phyloP scores from a whole-genome alignment of 1,140 invertebrate genomes.

The Sesamia nonagrioides region DNA sequence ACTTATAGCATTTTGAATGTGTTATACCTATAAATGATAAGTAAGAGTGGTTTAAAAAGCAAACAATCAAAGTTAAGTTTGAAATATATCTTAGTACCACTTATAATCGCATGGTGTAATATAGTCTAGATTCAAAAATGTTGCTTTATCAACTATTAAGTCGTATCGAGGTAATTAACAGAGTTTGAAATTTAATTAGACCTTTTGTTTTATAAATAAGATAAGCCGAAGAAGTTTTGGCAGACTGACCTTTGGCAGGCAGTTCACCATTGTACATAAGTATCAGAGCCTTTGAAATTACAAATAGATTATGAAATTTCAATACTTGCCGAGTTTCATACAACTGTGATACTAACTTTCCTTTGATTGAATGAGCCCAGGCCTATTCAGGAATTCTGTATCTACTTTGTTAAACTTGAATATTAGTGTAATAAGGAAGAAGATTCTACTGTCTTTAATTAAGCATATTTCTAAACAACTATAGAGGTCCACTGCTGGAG shows the following conservation, averaged over 20 bases:
- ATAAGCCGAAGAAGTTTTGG: slow-evolving; percentile 67
- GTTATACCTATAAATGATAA: too few relatives aligned
- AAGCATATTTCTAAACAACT: too few relatives aligned
- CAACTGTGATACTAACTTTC: slow-evolving; percentile 30
- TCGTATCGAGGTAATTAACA: slow-evolving; percentile 60
- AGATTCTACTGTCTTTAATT: too few relatives aligned
- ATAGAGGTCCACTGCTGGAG: too few relatives aligned
- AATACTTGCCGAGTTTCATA: slow-evolving; percentile 46
- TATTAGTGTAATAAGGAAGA: too few relatives aligned
- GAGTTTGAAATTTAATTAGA: slow-evolving; percentile 71
- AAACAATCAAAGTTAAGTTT: too few relatives aligned
- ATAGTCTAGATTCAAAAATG: slow-evolving; percentile 21
- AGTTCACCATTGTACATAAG: slow-evolving; percentile 33
- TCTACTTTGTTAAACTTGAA: too few relatives aligned
- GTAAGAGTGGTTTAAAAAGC: too few relatives aligned
- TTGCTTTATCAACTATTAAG: slow-evolving; percentile 54
- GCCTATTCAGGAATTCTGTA: too few relatives aligned
- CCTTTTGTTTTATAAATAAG: slow-evolving; percentile 70
- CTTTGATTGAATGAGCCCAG: background rate
- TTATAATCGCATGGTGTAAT: background rate
- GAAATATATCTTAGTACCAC: too few relatives aligned
- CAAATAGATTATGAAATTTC: slow-evolving; percentile 58
- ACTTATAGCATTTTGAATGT: too few relatives aligned
- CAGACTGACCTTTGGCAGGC: slow-evolving; percentile 57
- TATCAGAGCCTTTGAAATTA: slow-evolving; percentile 50